Conservation (phyloP, 2,113 vertebrate species). For the Oryzias curvinotus region DNA sequence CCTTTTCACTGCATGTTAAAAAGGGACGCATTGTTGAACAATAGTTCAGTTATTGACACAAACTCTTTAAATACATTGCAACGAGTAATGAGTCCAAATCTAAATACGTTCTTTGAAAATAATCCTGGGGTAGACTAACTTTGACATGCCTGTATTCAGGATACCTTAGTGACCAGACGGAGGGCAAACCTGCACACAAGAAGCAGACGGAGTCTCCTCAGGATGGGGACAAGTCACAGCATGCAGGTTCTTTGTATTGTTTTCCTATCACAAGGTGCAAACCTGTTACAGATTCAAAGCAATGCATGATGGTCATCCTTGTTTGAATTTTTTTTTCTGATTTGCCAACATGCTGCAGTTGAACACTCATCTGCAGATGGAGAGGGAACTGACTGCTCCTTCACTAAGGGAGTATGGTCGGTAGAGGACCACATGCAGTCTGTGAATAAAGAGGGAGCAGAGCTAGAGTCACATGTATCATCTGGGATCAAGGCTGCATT, state of each 20-base stretch:
- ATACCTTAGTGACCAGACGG: conserved; percentile 40
- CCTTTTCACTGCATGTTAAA: no score
- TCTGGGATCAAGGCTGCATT: conserved; percentile 74
- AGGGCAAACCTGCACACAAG: neutral
- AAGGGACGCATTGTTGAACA: no score
- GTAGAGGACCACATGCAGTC: neutral
- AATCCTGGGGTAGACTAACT: no score
- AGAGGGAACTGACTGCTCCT: neutral
- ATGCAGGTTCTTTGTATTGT: neutral
- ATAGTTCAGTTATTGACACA: no score
- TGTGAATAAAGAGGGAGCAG: neutral
- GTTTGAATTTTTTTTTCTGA: neutral
- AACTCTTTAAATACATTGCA: no score
- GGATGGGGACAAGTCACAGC: neutral
- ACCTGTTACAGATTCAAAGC: neutral
- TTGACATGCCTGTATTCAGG: conserved; percentile 20
- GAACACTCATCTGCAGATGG: neutral
- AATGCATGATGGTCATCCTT: neutral
- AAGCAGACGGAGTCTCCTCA: conserved; percentile 7
- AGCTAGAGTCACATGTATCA: conserved; percentile 40
- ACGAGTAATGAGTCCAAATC: no score
- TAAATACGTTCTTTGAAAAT: no score
- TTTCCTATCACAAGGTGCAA: neutral
- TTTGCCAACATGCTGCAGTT: neutral
- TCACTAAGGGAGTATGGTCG: accelerated